phyloP scores from a whole-genome alignment of 2,113 vertebrate species.

The Cebidichthys violaceus region DNA sequence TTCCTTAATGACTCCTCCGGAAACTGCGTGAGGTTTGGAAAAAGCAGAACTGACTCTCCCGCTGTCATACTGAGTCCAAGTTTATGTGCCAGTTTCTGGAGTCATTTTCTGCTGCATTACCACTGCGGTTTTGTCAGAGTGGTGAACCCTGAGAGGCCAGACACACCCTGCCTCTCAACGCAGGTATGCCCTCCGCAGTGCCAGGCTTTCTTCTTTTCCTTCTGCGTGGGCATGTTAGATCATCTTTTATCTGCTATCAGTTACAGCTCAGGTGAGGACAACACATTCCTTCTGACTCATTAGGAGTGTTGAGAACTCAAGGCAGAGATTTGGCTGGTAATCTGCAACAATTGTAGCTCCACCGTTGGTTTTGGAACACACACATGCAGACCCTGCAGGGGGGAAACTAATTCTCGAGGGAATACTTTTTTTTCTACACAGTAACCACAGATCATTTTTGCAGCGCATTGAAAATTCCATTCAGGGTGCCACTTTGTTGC shows the following conservation, averaged over 20 bases:
- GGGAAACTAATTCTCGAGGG: conserved; percentile 57
- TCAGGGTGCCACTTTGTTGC: conserved; percentile 39
- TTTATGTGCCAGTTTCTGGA: conserved; percentile 39
- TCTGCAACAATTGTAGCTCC: conserved; percentile 45
- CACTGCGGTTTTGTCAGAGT: conserved; percentile 52
- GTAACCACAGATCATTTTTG: conserved; percentile 55
- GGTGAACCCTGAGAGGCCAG: conserved; percentile 53
- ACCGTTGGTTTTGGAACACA: conserved; percentile 57
- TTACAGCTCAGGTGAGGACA: conserved; percentile 69
- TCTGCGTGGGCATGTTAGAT: conserved; percentile 63
- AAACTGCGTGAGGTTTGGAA: conserved; percentile 22
- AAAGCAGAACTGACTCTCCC: conserved; percentile 6
- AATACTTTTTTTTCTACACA: conserved; percentile 43
- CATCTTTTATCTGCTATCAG: conserved; percentile 54
- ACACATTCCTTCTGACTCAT: conserved; percentile 72
- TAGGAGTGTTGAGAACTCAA: conserved; percentile 56
- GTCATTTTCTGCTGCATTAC: conserved; percentile 64
- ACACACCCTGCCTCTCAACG: conserved; percentile 58
- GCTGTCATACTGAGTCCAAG: conserved; percentile 28
- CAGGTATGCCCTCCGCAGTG: conserved; percentile 53
- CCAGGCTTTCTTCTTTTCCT: conserved; percentile 28
- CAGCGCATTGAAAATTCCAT: conserved; percentile 48
- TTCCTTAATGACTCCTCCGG: conserved; percentile 61
- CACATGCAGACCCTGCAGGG: conserved; percentile 51
- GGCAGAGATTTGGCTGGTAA: conserved; percentile 63